Evolutionary conservation across 2,113 vertebrate genomes (phyloP), one percentile per base, ranked within the genome.

Genomic region (Grus americana): DNA sequence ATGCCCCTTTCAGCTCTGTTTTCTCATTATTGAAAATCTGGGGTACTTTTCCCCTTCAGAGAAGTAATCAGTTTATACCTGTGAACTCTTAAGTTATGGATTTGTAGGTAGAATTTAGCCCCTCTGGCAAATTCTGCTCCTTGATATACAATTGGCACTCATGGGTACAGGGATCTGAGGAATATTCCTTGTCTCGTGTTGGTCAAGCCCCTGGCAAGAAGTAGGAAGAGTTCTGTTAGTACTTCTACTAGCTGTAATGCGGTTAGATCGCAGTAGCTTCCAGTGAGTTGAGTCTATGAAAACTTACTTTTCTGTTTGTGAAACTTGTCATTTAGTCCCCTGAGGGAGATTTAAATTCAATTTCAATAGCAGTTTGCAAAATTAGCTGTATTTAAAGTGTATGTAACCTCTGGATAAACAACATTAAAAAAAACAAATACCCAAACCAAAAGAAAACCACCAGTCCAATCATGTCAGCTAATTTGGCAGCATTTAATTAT

Each of bases 401-500:
- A 34, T 70, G 22, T 32, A 44, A 27, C 62, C 32, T 83, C 61
- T 82, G 65, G 29, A 68, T 86, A 66, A 90, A 52, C 11, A 57
- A n/a, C 34, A 89, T 15, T 29, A 11, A 38, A 65, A 38, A 65
- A 82, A 65, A 36, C 27, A 54, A 54, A 54, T 16, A 6, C 5
- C 38, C 55, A n/a, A 42, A 8, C 7, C 44, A 40, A 66, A 55
- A 9, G 49, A 61, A 86, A 88, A 20, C 11, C 47, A 38, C 40
- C 16, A 75, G 42, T 82, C 42, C 15, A 54, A 1, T 91, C 54
- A 29, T 42, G n/a, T 76, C 50, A 73, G 36, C 38, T 85, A 79
- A 85, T 49, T 82, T 73, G 49, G 44, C 61, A 81, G 58, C 80
- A 84, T 82, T 93, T 95, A 85, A 91, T 97, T 93, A 62, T 30